Evolutionary conservation across 2,888 invertebrate genomes (phyloP).

Genomic region (Diplolepis rosae): DNA sequence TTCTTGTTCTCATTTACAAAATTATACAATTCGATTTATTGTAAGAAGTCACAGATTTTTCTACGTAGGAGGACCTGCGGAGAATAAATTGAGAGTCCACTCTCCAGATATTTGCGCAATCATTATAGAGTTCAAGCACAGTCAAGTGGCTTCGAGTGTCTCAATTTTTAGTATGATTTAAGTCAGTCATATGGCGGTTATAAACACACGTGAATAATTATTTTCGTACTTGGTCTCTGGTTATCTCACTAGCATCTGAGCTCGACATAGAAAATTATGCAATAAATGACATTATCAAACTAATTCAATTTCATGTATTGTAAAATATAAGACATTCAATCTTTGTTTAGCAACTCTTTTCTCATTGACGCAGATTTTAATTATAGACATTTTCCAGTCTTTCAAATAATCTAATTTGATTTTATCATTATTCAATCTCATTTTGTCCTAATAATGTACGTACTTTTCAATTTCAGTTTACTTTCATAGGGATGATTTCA

Average conservation of each 20-base stretch:
- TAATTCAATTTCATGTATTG: background rate
- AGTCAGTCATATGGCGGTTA: background rate
- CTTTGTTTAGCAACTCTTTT: background rate
- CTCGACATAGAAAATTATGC: background rate
- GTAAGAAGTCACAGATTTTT: background rate
- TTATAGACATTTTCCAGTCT: background rate
- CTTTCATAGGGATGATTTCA: too few species aligned
- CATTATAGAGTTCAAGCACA: slow-evolving; percentile 46
- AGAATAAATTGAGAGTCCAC: background rate
- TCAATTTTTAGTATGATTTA: slow-evolving; percentile 12
- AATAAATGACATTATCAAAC: background rate
- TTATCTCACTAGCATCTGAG: background rate
- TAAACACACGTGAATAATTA: slow-evolving; percentile 14
- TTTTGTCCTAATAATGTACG: too few species aligned
- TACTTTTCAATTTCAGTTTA: too few species aligned
- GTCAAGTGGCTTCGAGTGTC: slow-evolving; percentile 45
- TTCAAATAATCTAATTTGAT: too few species aligned
- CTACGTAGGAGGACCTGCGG: background rate
- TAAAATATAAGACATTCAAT: background rate
- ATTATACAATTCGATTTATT: background rate
- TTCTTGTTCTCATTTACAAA: background rate
- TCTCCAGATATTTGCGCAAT: slow-evolving; percentile 37
- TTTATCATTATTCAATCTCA: too few species aligned
- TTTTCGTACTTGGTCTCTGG: background rate
- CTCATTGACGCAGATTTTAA: background rate